phyloP scores from a whole-genome alignment of 2,888 invertebrate genomes.

The Drosophila neutralis region DNA sequence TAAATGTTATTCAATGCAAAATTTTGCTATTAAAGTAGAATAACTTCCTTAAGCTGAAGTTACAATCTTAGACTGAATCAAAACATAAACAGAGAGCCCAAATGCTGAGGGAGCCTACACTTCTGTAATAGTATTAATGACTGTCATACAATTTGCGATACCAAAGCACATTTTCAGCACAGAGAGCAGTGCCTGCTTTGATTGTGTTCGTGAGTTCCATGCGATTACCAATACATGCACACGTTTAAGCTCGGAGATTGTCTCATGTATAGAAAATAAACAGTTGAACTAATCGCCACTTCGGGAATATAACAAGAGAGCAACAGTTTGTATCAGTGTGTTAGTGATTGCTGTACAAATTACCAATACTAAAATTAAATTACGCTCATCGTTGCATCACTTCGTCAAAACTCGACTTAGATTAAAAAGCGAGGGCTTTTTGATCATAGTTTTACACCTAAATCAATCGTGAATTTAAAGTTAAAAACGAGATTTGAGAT shows the following conservation, averaged over 20 bases:
- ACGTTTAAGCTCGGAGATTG: not conserved
- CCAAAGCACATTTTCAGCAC: slow-evolving; percentile 7
- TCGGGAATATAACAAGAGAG: slow-evolving; percentile 27
- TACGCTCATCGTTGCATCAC: slow-evolving; percentile 6
- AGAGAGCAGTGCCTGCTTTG: slow-evolving; percentile 47
- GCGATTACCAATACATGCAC: slow-evolving; percentile 15
- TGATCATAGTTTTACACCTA: too few species aligned
- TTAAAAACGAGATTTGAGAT: too few species aligned
- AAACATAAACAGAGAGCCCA: slow-evolving; percentile 62
- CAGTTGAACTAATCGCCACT: slow-evolving; percentile 13
- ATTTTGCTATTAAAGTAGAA: not conserved
- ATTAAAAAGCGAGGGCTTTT: too few species aligned
- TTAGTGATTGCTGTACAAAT: slow-evolving; percentile 27
- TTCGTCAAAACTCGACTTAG: too few species aligned
- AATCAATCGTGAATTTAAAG: too few species aligned
- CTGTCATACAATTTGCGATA: slow-evolving; percentile 7
- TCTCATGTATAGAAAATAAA: not conserved
- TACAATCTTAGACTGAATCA: slow-evolving; percentile 4
- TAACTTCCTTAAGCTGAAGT: slow-evolving; percentile 21
- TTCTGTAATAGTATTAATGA: slow-evolving; percentile 29
- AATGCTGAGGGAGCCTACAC: slow-evolving; percentile 14
- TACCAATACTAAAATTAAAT: slow-evolving; percentile 21
- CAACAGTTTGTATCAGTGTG: slow-evolving; percentile 11
- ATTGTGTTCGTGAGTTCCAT: slow-evolving; percentile 40
- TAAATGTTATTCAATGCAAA: not conserved